Percentiles rank a stretch among this genome's conserved stretches.
Evolutionary conservation across 2,888 invertebrate species (phyloP).

Genomic region (Caenorhabditis virilis): DNA sequence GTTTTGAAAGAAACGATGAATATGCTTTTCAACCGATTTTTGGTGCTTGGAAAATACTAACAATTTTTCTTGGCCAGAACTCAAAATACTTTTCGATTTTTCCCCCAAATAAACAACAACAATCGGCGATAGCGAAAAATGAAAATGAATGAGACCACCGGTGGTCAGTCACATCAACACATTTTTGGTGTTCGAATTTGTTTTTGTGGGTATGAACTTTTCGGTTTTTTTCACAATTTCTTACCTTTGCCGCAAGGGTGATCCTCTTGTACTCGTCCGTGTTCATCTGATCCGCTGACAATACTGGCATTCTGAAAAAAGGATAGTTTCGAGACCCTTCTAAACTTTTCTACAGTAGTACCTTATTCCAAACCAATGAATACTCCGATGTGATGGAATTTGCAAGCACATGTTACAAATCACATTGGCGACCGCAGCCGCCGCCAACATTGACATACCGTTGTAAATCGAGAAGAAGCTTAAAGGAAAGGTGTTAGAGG

Average conservation of each 20-base stretch:
- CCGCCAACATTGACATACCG: constrained; percentile 39
- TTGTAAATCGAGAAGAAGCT: constrained; percentile 38
- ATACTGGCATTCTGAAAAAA: constrained; percentile 18
- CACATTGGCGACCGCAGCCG: constrained; percentile 34
- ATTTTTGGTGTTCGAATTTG: background rate
- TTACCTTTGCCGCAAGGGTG: constrained; percentile 10
- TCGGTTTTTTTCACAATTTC: background rate
- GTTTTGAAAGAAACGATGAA: too few species aligned
- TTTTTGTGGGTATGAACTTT: background rate
- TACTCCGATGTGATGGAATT: constrained; percentile 19
- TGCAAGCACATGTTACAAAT: constrained; percentile 29
- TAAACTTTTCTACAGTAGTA: too few species aligned
- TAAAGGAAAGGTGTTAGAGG: too few species aligned
- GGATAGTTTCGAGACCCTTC: too few species aligned
- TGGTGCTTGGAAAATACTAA: too few species aligned
- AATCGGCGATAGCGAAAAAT: too few species aligned
- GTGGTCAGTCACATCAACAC: too few species aligned
- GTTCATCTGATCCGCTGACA: constrained; percentile 33
- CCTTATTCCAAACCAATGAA: constrained; percentile 17
- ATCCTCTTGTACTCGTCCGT: constrained; percentile 13
- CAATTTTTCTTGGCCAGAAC: too few species aligned
- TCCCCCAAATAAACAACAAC: background rate
- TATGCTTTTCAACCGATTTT: too few species aligned
- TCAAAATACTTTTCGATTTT: background rate
- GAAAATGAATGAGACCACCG: too few species aligned